These are phyloP conservation scores for Mormyrops boulengeri DNA, from an alignment of 2,797 vertebrate genomes.

Conservation along the genomic window DNA sequence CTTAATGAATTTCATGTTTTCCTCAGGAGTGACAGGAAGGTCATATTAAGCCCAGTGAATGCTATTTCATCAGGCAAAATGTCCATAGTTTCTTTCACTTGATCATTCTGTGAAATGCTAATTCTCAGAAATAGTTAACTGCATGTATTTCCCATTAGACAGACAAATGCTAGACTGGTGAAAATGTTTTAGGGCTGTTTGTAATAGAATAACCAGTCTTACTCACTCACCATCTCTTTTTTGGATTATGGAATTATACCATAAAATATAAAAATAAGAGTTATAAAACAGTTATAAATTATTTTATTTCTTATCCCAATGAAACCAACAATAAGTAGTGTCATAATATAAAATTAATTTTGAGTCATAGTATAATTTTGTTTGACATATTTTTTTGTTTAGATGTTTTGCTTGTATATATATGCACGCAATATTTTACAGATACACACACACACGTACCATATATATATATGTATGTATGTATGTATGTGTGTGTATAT, in stretches of 20 bases:
- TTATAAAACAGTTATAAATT: not conserved
- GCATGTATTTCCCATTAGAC: slow-evolving; percentile 58
- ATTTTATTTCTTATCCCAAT: not conserved
- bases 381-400: not conserved
- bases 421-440: not conserved
- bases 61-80: not conserved
- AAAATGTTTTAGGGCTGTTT: slow-evolving; percentile 8
- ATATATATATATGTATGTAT: not conserved
- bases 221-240: not conserved
- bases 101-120: slow-evolving; percentile 64
- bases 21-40: slow-evolving; percentile 16
- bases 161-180: slow-evolving; percentile 52
- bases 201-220: not conserved
- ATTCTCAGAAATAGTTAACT: slow-evolving; percentile 51
- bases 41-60: slow-evolving; percentile 6
- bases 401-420: not conserved
- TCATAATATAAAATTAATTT: not conserved
- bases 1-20: slow-evolving; percentile 26
- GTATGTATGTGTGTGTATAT: too few species aligned
- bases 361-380: not conserved
- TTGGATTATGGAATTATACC: not conserved
- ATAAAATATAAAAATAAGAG: not conserved
- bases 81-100: slow-evolving; percentile 50
- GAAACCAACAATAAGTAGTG: not conserved
- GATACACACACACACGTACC: not conserved